Evolutionary conservation across 1,140 invertebrate species (phyloP), one percentile per base, ranked within the genome.

Genomic region (Rhopalosiphum maidis): DNA sequence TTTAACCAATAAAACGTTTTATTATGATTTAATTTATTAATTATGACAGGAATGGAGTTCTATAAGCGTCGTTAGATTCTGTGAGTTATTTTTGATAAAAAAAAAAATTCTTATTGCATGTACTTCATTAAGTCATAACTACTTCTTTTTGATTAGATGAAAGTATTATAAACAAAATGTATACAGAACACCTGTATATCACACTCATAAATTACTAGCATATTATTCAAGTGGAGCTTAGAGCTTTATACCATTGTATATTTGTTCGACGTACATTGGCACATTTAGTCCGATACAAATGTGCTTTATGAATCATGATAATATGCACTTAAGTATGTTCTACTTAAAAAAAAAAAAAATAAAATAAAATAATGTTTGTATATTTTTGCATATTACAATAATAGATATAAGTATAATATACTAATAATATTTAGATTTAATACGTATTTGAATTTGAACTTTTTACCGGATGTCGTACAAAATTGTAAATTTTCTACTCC

Each of bases 1-100:
- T 0, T 97, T 97, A 1, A 94, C 96, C 37, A 94, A 98, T 60
- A 60, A 85, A 97, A 95, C 98, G 98, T 95, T 94, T 99, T 0
- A 95, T 99, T 5, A 99, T 99, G 99, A 99, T 95, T 95, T 99
- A 94, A 96, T 97, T 60, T 99, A 99, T 60, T 99, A 99, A 95
- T 96, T 98, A 88, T 96, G 99, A 77, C 96, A 96, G 91, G 98
- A 98, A 89, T 96, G 96, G 82, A 96, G 97, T 51, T 95, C 98
- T 30, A 97, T 98, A 37, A 96, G 97, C 91, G 96, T 97, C 93
- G 97, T 99, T 68, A 68, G 11, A n/a, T n/a, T 68, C 30, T 30
- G 11, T 3, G 30, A 25, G 7, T 60, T 30, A 60, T 60, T 60
- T 60, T 60, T 60, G 30, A 25, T 60, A 9, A 60, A 30, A 60